Evolutionary conservation across 2,797 vertebrate genomes (phyloP).

Genomic region (Acanthopagrus latus): DNA sequence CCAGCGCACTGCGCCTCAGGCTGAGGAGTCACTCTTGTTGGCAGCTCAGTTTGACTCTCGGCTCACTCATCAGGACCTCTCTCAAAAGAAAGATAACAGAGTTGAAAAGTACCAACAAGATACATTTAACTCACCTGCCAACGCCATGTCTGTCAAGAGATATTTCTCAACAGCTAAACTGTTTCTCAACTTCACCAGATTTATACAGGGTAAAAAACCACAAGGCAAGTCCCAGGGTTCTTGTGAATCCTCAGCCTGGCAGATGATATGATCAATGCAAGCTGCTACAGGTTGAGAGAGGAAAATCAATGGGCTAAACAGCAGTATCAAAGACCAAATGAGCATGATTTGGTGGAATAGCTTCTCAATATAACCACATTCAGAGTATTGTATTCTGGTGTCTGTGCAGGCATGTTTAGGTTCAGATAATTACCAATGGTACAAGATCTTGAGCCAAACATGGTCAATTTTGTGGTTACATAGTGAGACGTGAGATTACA

Average conservation of each 20-base stretch:
- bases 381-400: background rate
- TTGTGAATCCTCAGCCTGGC: conserved; percentile 20
- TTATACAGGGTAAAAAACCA: conserved; percentile 15
- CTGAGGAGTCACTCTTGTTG: conserved; percentile 17
- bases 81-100: conserved; percentile 18
- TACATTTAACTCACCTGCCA: conserved; percentile 23
- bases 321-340: background rate
- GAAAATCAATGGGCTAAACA: conserved; percentile 3
- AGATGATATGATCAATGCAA: conserved; percentile 20
- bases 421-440: background rate
- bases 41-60: conserved; percentile 21
- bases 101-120: conserved; percentile 3
- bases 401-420: background rate
- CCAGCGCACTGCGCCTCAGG: background rate
- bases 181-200: conserved; percentile 12
- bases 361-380: background rate
- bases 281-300: conserved; percentile 41
- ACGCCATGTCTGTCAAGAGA: conserved; percentile 22
- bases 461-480: background rate
- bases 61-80: conserved; percentile 9
- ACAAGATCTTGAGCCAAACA: background rate
- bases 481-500: background rate
- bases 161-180: conserved; percentile 41
- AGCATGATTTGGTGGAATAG: background rate
- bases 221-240: conserved; percentile 27